phyloP scores from a whole-genome alignment of 2,113 vertebrate genomes.

The Forbesichthys papilliferus region DNA sequence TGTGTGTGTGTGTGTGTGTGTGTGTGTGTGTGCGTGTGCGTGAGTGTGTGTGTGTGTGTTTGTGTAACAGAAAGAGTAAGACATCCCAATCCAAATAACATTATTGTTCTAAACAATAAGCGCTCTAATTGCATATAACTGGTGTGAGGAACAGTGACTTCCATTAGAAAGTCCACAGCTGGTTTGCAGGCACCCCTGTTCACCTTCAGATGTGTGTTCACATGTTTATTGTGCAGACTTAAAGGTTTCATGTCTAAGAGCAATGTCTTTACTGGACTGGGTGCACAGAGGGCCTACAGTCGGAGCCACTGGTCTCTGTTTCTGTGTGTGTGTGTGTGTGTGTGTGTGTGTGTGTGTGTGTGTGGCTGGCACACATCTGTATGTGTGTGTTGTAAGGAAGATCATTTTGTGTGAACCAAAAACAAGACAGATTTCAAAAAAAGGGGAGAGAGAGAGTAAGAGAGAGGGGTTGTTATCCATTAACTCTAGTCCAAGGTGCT shows the following conservation, averaged over 20 bases:
- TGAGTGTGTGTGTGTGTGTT: neutral
- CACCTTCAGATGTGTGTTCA: neutral
- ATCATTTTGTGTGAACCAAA: neutral
- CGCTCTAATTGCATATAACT: slow-evolving; percentile 10
- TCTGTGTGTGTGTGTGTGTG: neutral
- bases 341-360: neutral
- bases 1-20: neutral
- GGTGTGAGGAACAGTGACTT: slow-evolving; percentile 5
- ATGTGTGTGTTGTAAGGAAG: neutral
- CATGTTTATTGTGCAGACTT: too few relatives aligned
- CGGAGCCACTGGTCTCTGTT: neutral
- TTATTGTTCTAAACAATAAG: too few relatives aligned
- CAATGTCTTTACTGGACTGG: too few relatives aligned
- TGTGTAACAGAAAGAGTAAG: neutral
- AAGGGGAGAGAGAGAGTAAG: slow-evolving; percentile 6
- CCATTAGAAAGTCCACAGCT: slow-evolving; percentile 4
- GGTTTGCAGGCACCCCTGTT: neutral
- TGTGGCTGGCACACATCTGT: neutral
- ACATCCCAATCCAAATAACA: too few relatives aligned
- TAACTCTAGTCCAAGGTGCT: slow-evolving; percentile 51
- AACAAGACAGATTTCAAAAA: neutral
- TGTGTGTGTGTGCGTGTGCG: neutral
- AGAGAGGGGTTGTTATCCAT: slow-evolving; percentile 41
- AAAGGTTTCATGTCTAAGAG: too few relatives aligned
- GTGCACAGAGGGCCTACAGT: too few relatives aligned